Conservation (phyloP, 2,888 invertebrate genomes). For the Nephrotoma guestfalica region DNA sequence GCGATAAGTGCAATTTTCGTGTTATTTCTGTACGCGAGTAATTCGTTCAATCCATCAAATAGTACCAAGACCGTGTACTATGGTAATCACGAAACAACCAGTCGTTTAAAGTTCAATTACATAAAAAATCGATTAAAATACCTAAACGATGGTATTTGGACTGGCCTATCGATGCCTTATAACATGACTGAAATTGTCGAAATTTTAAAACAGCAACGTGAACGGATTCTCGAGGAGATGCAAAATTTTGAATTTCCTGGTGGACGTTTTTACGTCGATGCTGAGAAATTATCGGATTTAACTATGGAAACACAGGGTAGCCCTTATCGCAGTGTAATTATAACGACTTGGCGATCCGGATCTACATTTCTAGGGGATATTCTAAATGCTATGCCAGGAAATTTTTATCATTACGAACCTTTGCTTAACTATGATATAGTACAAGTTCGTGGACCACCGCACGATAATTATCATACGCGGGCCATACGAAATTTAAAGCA, state of each 20-base stretch:
- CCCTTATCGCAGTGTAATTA: conserved; percentile 60
- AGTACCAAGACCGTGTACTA: conserved; percentile 15
- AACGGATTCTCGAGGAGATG: conserved; percentile 40
- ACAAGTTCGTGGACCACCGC: conserved; percentile 61
- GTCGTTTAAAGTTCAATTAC: background rate
- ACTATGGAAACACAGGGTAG: conserved; percentile 52
- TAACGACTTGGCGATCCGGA: conserved; percentile 85
- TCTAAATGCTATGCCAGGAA: conserved; percentile 68
- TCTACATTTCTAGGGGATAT: conserved; percentile 82
- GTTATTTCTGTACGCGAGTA: conserved; percentile 31
- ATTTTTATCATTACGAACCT: conserved; percentile 84
- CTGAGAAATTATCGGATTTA: conserved; percentile 49
- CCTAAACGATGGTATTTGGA: background rate
- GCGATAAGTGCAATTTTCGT: conserved; percentile 31
- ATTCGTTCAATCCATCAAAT: conserved; percentile 22
- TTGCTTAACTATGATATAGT: conserved; percentile 67
- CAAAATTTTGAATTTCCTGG: conserved; percentile 43
- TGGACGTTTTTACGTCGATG: conserved; percentile 36
- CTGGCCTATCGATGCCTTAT: conserved; percentile 14
- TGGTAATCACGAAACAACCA: background rate
- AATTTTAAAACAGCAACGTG: conserved; percentile 41
- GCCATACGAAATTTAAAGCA: conserved; percentile 54
- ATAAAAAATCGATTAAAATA: conserved; percentile 1
- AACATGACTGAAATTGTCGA: conserved; percentile 37
- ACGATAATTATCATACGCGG: conserved; percentile 35